Conservation (phyloP, 2,888 invertebrate genomes). For the Bellardia pandia region DNA sequence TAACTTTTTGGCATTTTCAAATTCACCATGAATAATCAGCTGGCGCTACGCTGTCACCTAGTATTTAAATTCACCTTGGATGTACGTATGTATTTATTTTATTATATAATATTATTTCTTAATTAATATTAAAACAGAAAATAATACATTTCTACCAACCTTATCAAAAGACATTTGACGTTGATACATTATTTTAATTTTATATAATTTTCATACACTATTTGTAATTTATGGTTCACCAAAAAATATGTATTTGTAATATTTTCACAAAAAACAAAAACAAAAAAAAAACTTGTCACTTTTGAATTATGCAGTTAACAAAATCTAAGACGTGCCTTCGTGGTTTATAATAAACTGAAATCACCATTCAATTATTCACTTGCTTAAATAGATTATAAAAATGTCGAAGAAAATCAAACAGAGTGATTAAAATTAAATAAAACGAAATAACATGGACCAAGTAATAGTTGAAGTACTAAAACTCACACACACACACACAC, state of each 20-base stretch:
- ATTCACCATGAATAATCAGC: no score
- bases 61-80: no score
- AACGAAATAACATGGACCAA: conserved; percentile 51
- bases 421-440: conserved; percentile 45
- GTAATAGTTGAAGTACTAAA: conserved; percentile 4
- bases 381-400: conserved; percentile 80
- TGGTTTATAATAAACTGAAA: conserved; percentile 72
- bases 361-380: conserved; percentile 47
- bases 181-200: conserved; percentile 77
- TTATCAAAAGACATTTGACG: conserved; percentile 82
- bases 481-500: not conserved
- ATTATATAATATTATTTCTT: not conserved
- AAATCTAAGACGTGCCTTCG: conserved; percentile 69
- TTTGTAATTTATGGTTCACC: not conserved
- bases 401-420: conserved; percentile 25
- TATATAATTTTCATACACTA: not conserved
- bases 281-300: not conserved
- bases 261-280: not conserved
- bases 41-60: no score
- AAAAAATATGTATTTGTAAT: not conserved
- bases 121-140: not conserved
- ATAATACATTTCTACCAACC: conserved; percentile 76
- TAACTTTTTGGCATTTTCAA: no score
- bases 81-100: not conserved
- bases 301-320: conserved; percentile 16